Evolutionary conservation across 1,140 invertebrate species (phyloP).

Genomic region (Panonychus citri): DNA sequence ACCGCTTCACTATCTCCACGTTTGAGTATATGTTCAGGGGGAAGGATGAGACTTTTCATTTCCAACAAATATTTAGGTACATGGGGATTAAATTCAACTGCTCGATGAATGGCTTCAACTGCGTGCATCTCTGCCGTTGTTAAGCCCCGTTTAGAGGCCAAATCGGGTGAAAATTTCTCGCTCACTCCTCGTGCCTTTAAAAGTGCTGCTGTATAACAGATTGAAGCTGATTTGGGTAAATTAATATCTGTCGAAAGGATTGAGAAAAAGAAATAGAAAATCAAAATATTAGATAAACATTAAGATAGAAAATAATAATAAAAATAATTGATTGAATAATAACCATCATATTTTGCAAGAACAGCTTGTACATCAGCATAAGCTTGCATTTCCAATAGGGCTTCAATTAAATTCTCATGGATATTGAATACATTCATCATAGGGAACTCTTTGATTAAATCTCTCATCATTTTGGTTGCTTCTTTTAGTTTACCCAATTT

Average conservation of each 20-base stretch:
- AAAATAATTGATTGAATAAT: constrained; percentile 7
- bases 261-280: not conserved
- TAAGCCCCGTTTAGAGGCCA: constrained; percentile 56
- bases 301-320: not conserved
- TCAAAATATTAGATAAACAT: no score
- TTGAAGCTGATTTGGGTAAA: constrained; percentile 83
- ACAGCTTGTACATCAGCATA: constrained; percentile 93
- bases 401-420: constrained; percentile 93
- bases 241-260: constrained; percentile 60
- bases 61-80: constrained; percentile 93
- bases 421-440: constrained; percentile 87
- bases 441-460: constrained; percentile 88
- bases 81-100: constrained; percentile 96
- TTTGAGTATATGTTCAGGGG: constrained; percentile 88
- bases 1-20: constrained; percentile 93
- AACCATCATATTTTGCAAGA: constrained; percentile 72
- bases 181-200: constrained; percentile 75
- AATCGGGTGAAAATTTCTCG: constrained; percentile 69
- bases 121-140: constrained; percentile 76
- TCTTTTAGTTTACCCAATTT: constrained; percentile 41
- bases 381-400: constrained; percentile 75
- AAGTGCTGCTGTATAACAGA: constrained; percentile 85
- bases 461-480: constrained; percentile 23
- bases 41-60: constrained; percentile 81
- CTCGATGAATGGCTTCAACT: constrained; percentile 84